Evolutionary conservation across 2,113 vertebrate genomes (phyloP).

Genomic region (Scomber colias): DNA sequence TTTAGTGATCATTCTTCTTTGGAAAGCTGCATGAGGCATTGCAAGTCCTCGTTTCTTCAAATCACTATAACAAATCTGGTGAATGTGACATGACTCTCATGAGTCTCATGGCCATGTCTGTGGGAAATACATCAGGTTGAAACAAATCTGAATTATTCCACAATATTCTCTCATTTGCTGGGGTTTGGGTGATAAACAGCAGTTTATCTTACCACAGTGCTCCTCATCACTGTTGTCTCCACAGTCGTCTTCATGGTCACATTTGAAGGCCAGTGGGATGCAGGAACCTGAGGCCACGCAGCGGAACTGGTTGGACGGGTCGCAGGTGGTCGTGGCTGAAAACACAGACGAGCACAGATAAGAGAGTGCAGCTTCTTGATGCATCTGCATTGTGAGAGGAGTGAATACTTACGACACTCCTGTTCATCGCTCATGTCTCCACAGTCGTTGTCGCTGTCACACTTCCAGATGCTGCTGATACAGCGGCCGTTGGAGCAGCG

Average conservation of each 20-base stretch:
- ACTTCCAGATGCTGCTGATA: constrained; percentile 98
- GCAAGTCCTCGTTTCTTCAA: no score
- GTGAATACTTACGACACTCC: constrained; percentile 91
- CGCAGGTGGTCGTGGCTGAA: constrained; percentile 92
- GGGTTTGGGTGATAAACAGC: background rate
- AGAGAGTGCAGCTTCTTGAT: background rate
- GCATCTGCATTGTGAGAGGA: background rate
- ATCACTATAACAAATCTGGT: no score
- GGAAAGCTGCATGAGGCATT: no score
- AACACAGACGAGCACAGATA: background rate
- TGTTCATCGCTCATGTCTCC: constrained; percentile 98
- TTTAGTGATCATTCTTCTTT: no score
- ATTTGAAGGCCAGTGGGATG: constrained; percentile 96
- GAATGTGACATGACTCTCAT: no score
- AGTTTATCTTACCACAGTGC: constrained; percentile 88
- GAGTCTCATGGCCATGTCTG: no score
- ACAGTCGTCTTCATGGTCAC: constrained; percentile 97
- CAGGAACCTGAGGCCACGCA: constrained; percentile 94
- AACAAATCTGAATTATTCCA: no score
- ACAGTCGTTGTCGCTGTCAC: constrained; percentile 97
- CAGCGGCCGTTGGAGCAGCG: constrained; percentile 95
- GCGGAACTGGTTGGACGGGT: constrained; percentile 92
- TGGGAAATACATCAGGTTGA: no score
- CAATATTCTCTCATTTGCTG: background rate
- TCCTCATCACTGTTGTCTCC: constrained; percentile 97